Evolutionary conservation across 2,797 vertebrate species (phyloP).

Genomic region (Decapterus maruadsi): DNA sequence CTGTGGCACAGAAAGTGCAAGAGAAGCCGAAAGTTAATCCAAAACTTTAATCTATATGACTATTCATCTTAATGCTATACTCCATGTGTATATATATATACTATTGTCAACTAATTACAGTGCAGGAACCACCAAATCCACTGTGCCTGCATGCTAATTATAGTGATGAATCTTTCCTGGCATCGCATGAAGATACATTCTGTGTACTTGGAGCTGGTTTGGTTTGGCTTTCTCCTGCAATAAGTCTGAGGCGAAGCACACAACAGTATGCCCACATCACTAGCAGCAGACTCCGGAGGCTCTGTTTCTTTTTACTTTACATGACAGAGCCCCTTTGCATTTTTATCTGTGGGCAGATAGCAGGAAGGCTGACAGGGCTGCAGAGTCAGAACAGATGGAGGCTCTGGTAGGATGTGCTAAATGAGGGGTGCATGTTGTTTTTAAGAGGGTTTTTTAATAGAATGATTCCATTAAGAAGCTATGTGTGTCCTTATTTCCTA

Average conservation of each 20-base stretch:
- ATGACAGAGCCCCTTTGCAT: conserved; percentile 37
- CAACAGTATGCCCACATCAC: conserved; percentile 39
- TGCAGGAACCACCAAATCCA: conserved; percentile 25
- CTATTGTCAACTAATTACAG: conserved; percentile 48
- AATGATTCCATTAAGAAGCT: conserved; percentile 3
- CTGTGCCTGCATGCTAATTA: conserved; percentile 41
- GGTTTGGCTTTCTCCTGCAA: conserved; percentile 45
- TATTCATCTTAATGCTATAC: conserved; percentile 6
- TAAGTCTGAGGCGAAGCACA: conserved; percentile 41
- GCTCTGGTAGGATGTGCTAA: conserved; percentile 9
- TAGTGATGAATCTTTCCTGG: conserved; percentile 55
- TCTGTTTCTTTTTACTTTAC: conserved; percentile 53
- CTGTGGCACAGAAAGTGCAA: too few relatives aligned
- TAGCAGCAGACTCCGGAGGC: conserved; percentile 30
- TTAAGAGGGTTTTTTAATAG: conserved; percentile 14
- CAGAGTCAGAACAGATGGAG: conserved; percentile 36
- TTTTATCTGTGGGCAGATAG: conserved; percentile 53
- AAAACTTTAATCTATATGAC: conserved; percentile 4
- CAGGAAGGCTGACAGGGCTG: conserved; percentile 35
- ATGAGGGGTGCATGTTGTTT: conserved; percentile 15
- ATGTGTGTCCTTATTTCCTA: not conserved
- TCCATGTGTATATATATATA: not conserved
- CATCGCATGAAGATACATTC: conserved; percentile 26
- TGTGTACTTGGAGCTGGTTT: conserved; percentile 32
- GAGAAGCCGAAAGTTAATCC: too few relatives aligned